Percentiles rank a stretch among this genome's conserved stretches.
These are phyloP conservation scores for Mya arenaria DNA, from an alignment of 1,140 invertebrate genomes.

Conservation along the genomic window DNA sequence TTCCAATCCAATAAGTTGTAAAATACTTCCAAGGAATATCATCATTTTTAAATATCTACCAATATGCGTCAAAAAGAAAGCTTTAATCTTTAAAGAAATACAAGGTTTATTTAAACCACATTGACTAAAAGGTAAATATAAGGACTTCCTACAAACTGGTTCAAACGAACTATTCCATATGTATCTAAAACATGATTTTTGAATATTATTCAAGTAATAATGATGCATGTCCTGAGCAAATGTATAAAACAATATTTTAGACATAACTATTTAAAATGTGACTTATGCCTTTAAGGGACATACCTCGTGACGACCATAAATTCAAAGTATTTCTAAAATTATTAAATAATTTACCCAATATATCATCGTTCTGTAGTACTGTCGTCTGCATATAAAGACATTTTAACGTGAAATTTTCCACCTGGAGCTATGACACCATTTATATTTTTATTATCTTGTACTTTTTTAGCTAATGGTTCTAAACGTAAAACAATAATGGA, in stretches of 20 bases:
- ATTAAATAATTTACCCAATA: conserved; percentile 51
- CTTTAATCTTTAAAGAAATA: conserved; percentile 2
- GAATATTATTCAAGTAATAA: conserved; percentile 44
- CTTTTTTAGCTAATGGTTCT: not conserved
- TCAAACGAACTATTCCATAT: conserved; percentile 54
- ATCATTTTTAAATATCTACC: not conserved
- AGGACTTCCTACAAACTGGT: conserved; percentile 23
- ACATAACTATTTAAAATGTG: conserved; percentile 50
- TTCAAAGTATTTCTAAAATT: conserved; percentile 47
- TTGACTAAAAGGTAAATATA: conserved; percentile 12
- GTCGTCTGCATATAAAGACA: conserved; percentile 64
- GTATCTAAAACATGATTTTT: conserved; percentile 39
- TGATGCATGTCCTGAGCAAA: conserved; percentile 38
- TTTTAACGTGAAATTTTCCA: conserved; percentile 42
- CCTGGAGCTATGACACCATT: conserved; percentile 45
- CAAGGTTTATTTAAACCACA: conserved; percentile 46
- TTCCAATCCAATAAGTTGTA: not conserved
- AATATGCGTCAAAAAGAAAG: not conserved
- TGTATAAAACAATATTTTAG: conserved; percentile 57
- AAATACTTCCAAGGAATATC: not conserved
- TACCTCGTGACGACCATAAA: conserved; percentile 38
- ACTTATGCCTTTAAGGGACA: conserved; percentile 56
- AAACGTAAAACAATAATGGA: conserved; percentile 9
- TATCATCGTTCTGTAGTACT: conserved; percentile 53
- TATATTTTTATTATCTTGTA: conserved; percentile 11